A percentile compares a stretch with the other conserved stretches of the same genome.
Evolutionary conservation across 2,113 vertebrate species (phyloP).

Genomic region (Cyanistes caeruleus): DNA sequence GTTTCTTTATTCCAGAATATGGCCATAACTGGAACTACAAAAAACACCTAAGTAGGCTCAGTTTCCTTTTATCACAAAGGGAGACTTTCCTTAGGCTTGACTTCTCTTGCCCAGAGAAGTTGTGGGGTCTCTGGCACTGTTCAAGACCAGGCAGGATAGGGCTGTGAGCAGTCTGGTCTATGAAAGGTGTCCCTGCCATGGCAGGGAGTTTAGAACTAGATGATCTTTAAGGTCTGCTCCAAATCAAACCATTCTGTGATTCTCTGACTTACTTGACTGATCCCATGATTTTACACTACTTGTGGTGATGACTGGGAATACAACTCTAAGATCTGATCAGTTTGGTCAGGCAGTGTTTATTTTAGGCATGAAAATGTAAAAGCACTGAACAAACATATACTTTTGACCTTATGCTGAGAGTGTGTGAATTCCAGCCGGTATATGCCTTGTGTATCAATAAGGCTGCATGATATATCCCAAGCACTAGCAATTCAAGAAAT

Average conservation of each 20-base stretch:
- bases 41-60: background rate
- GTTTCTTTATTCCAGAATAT: background rate
- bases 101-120: background rate
- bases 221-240: background rate
- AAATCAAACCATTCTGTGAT: background rate
- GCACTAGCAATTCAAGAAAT: background rate
- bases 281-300: background rate
- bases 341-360: background rate
- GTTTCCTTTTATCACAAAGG: background rate
- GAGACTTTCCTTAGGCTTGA: background rate
- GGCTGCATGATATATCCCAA: background rate
- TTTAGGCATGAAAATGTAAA: background rate
- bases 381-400: background rate
- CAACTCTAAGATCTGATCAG: background rate
- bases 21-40: background rate
- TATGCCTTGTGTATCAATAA: background rate
- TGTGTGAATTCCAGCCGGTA: background rate
- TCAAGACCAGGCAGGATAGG: background rate
- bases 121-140: background rate
- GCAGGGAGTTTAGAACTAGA: background rate
- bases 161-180: background rate
- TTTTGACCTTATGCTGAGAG: background rate
- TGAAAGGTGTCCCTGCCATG: background rate
- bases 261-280: background rate
- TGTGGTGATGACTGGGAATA: background rate